A percentile compares a stretch with the other conserved stretches of the same genome.
Conservation (phyloP, 2,888 invertebrate species). For the Drosophila buzzatii region DNA sequence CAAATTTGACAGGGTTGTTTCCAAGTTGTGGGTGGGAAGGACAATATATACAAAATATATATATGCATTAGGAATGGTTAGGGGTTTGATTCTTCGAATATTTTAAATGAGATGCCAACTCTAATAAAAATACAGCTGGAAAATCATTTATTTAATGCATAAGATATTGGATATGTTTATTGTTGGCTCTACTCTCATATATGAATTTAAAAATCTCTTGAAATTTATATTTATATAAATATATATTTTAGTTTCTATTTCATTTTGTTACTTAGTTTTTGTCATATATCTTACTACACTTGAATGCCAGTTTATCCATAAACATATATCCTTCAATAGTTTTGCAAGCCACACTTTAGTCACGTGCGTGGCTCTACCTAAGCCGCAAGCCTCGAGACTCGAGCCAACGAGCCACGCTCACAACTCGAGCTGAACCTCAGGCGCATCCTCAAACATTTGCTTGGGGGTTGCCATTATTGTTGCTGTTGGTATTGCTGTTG, state of each 20-base stretch:
- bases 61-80: neutral
- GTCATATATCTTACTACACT: neutral
- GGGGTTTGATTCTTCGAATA: neutral
- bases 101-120: neutral
- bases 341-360: conserved; percentile 44
- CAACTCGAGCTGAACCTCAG: conserved; percentile 23
- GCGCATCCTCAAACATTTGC: conserved; percentile 16
- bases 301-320: neutral
- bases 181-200: neutral
- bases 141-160: too few relatives aligned
- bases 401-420: conserved; percentile 20
- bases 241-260: neutral
- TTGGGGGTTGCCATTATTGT: conserved; percentile 43
- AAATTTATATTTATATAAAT: neutral
- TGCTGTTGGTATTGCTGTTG: neutral
- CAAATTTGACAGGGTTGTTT: conserved; percentile 41
- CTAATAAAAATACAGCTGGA: neutral
- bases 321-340: neutral
- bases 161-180: too few relatives aligned
- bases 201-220: neutral
- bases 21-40: conserved; percentile 42
- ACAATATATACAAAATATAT: neutral
- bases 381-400: neutral
- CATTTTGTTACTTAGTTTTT: neutral
- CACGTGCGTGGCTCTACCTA: conserved; percentile 39